Base-by-base conservation (phyloP, 2,113 vertebrate genomes). In the Chloroceryle aenea region DNA sequence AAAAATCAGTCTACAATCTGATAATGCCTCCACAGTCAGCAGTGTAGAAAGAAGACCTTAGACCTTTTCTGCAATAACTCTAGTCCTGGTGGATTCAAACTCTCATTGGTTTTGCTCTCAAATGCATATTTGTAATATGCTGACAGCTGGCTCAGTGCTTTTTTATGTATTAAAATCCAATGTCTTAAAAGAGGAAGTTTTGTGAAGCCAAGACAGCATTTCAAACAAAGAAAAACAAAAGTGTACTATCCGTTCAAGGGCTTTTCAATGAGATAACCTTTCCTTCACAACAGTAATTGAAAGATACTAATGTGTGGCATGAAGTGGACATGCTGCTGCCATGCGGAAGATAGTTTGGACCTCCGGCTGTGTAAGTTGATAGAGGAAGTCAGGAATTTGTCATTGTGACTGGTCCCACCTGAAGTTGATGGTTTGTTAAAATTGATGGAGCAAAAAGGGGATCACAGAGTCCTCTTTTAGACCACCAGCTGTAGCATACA, bases 121-220 rank as follows among this genome's bases (percentile, higher is more conserved):
- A 96, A 96, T 72, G 76, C 82, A 77, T 71, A 97, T 97, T 94
- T 96, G 55, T 96, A 95, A 93, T 82, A 72, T 40, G 59, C 87
- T 94, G 95, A 90, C 96, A 96, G 91, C 95, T 96, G 89, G 87
- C 82, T 94, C 91, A 83, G 75, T 94, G 67, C 4, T 95, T 90
- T 96, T 95, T 85, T 90, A 64, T 94, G 67, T 83, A 93, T 95
- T 96, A 96, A 95, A 95, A 96, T 83, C 93, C 58, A 96, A 82
- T 94, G 68, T 66, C 89, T 96, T 96, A 80, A 89, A 94, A 93
- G 59, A 93, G 22, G 61, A 76, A 43, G 66, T 76, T 95, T 62
- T 58, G n/a, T 50, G 53, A 95, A 92, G 79, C 56, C 69, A 84
- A 89, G 80, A 87, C 42, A 81, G 11, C 61, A 61, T 93, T 96